Evolutionary conservation across 2,888 invertebrate species (phyloP), one percentile per base, ranked within the genome.

Genomic region (Liposcelis brunnea): DNA sequence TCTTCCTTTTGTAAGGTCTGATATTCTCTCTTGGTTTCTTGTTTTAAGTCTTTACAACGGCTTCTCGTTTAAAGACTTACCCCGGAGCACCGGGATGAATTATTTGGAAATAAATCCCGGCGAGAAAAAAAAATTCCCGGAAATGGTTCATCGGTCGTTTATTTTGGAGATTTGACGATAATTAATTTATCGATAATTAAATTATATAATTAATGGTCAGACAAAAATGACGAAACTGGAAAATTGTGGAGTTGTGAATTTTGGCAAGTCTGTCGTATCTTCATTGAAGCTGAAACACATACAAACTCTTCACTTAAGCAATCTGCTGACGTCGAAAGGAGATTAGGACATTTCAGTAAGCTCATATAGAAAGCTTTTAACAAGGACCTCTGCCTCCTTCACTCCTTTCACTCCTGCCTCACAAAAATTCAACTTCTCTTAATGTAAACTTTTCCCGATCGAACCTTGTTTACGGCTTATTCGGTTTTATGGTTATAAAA

Each of bases 271-370:
- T 40, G 40, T 40, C 40, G 40, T 19, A 40, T 18, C 40, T 14
- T 40, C 40, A 40, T 40, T 40, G 40, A 40, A 40, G 40, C 40
- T 19, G 40, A 40, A 40, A 40, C 40, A 19, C 21, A 40, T 21
- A 40, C 40, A 40, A 40, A 40, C 40, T 40, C 40, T 40, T 14
- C 40, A 40, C 40, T 40, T 40, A 40, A 40, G 40, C 40, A 40
- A 19, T 40, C 16, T 40, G 40, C 40, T 40, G 40, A 40, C 40
- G 40, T 15, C 26, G 21, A 40, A 21, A 19, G n/a, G 18, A 40
- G 40, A 40, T 40, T 40, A 40, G 40, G 40, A 21, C 21, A 40
- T 19, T 40, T 40, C 40, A 40, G 16, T 40, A 40, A 40, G 40
- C 40, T 26, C 26, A 26, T 26, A 26, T 26, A 26, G 26, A 26